A percentile compares a stretch with the other conserved stretches of the same genome.
Conservation (phyloP, 1,140 invertebrate genomes). For the Camponotus vicinus region DNA sequence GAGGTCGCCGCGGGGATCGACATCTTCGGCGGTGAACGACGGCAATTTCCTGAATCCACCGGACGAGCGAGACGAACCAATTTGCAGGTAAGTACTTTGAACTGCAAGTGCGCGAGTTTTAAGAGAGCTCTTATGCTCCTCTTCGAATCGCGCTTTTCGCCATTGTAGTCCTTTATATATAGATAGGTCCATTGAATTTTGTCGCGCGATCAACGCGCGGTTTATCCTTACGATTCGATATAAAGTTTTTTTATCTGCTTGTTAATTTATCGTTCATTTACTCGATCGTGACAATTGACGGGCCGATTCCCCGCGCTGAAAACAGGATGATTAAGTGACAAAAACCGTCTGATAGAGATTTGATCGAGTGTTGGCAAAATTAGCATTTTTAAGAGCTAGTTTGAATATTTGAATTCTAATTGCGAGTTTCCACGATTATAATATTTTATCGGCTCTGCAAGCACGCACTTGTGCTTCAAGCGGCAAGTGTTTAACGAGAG, state of each 20-base stretch:
- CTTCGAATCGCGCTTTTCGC: neutral
- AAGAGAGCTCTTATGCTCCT: conserved; percentile 6
- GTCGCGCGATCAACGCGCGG: neutral
- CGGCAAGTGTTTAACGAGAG: neutral
- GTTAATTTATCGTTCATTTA: conserved; percentile 31
- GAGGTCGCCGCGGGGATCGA: conserved; percentile 85
- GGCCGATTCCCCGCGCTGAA: neutral
- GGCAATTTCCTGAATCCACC: conserved; percentile 78
- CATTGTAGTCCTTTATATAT: neutral
- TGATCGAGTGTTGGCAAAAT: neutral
- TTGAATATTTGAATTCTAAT: neutral
- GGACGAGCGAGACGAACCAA: conserved; percentile 83
- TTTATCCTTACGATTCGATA: neutral
- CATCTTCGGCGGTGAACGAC: conserved; percentile 84
- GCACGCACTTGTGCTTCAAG: neutral
- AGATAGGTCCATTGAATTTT: neutral
- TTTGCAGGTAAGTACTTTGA: conserved; percentile 80
- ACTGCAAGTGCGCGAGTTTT: neutral
- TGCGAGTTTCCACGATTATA: neutral
- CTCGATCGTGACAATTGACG: conserved; percentile 6
- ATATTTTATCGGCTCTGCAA: neutral
- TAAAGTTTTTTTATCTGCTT: conserved; percentile 27
- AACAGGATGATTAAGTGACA: neutral
- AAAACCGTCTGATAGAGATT: neutral
- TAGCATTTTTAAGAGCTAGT: neutral